Conservation (phyloP, 2,888 invertebrate genomes). For the Sceliomorpha sp. region DNA sequence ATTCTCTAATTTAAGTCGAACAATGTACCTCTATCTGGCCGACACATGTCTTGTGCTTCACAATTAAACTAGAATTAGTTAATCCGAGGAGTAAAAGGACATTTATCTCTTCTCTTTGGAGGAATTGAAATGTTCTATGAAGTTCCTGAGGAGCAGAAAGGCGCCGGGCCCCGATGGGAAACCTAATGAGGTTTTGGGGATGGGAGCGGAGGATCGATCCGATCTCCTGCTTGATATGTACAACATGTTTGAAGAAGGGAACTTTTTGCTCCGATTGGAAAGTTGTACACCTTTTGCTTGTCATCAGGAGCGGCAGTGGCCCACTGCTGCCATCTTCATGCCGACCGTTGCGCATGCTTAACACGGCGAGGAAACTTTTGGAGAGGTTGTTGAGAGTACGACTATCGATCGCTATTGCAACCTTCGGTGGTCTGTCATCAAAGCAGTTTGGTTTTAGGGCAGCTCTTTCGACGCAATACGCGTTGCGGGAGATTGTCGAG, state of each 20-base stretch:
- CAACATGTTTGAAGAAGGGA: slow-evolving; percentile 36
- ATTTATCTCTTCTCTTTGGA: too few relatives aligned
- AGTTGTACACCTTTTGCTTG: background rate
- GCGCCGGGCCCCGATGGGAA: slow-evolving; percentile 1
- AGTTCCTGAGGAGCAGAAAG: background rate
- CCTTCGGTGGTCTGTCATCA: background rate
- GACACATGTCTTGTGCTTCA: too few relatives aligned
- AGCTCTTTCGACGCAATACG: too few relatives aligned
- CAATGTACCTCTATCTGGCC: too few relatives aligned
- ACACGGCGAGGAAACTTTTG: background rate
- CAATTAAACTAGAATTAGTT: too few relatives aligned
- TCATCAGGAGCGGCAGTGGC: background rate
- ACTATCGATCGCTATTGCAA: background rate
- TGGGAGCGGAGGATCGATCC: background rate
- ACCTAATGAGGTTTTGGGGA: slow-evolving; percentile 50
- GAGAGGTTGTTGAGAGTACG: background rate
- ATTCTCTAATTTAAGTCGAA: too few relatives aligned
- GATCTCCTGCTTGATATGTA: slow-evolving; percentile 23
- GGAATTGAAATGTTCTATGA: too few relatives aligned
- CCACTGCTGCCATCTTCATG: background rate
- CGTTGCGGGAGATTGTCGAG: too few relatives aligned
- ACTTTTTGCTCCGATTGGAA: background rate
- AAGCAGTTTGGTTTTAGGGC: background rate
- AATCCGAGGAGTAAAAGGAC: too few relatives aligned
- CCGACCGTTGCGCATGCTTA: background rate